Evolutionary conservation across 2,797 vertebrate genomes (phyloP).

Genomic region (Capromys pilorides): DNA sequence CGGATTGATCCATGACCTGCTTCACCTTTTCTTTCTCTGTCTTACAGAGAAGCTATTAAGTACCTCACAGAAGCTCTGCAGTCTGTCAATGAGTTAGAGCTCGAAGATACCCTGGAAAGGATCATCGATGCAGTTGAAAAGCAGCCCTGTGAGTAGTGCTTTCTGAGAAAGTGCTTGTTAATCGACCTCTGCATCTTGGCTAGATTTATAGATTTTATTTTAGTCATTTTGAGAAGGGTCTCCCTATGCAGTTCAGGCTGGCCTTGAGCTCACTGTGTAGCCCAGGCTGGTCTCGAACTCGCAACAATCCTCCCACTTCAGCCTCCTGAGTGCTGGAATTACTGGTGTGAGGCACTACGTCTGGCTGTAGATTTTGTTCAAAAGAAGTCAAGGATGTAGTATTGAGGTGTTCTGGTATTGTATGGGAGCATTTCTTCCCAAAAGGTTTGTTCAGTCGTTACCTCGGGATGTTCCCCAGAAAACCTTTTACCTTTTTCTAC

Average conservation of each 20-base stretch:
- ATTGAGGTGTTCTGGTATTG: neutral
- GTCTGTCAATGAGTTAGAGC: slow-evolving; percentile 88
- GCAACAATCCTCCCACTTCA: no score
- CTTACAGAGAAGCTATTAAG: slow-evolving; percentile 91
- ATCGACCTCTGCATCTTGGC: neutral
- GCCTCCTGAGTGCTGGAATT: no score
- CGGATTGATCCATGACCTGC: neutral
- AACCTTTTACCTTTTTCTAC: neutral
- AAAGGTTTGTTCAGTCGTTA: slow-evolving; percentile 12
- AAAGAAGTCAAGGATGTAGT: neutral
- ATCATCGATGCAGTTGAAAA: slow-evolving; percentile 95
- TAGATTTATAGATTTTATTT: slow-evolving; percentile 29
- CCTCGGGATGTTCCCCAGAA: neutral
- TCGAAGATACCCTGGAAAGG: slow-evolving; percentile 92
- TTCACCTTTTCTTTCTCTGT: slow-evolving; percentile 52
- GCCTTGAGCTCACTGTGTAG: no score
- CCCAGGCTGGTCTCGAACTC: no score
- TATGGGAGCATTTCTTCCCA: neutral
- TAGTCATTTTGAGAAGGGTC: no score
- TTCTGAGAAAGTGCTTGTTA: slow-evolving; percentile 1
- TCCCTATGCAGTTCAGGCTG: no score
- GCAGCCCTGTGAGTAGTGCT: slow-evolving; percentile 90
- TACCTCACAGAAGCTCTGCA: slow-evolving; percentile 92
- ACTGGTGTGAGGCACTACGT: no score
- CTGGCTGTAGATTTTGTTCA: slow-evolving; percentile 9